Evolutionary conservation across 2,113 vertebrate species (phyloP).

Genomic region (Accipiter cooperii): DNA sequence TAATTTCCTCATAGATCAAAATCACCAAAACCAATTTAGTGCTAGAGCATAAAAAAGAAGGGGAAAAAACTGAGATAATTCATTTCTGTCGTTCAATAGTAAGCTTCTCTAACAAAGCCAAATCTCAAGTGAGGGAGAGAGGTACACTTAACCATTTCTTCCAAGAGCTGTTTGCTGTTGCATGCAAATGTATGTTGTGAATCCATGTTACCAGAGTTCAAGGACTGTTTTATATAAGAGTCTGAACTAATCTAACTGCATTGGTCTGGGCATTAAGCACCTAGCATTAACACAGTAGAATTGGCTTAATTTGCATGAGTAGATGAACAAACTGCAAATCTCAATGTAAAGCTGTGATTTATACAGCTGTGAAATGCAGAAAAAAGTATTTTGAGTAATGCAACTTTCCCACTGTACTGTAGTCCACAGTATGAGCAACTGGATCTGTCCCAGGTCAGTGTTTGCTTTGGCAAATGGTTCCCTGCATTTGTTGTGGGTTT

Average conservation of each 20-base stretch:
- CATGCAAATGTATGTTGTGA: neutral
- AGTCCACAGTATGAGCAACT: neutral
- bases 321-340: neutral
- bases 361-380: neutral
- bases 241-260: neutral
- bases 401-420: neutral
- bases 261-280: neutral
- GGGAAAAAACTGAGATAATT: neutral
- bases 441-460: neutral
- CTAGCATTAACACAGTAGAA: neutral
- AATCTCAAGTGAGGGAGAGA: neutral
- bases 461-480: neutral
- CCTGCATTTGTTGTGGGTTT: neutral
- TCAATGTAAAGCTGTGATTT: neutral
- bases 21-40: conserved; percentile 15
- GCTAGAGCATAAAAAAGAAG: neutral
- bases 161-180: neutral
- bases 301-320: neutral
- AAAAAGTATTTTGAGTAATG: neutral
- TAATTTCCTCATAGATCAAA: conserved; percentile 48
- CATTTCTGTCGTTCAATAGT: neutral
- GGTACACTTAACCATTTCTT: neutral
- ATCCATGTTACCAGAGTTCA: neutral
- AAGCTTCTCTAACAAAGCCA: neutral
- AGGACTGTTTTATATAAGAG: neutral